Base-by-base conservation (phyloP, 2,888 invertebrate genomes). In the Yponomeuta evonymella region DNA sequence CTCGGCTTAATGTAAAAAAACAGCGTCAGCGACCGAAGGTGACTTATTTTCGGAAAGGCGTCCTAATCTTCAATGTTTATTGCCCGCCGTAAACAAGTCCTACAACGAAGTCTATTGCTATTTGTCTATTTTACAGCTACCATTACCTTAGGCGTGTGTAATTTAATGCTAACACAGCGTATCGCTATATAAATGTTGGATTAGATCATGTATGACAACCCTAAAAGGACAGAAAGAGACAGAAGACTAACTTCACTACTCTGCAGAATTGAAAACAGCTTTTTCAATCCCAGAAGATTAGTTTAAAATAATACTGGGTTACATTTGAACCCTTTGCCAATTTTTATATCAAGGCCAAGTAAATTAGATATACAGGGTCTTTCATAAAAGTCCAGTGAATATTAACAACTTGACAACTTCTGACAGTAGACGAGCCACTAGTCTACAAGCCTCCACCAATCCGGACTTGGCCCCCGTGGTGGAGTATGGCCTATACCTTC, bases 11-110 rank as follows among this genome's bases (percentile, higher is more conserved):
- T 43, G 43, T 43, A 1, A 43, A 43, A 43, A 43, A 43, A 43
- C 43, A 43, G 43, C 43, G 43, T 43, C 43, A 5, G 6, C 23
- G 43, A 43, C 43, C 9, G 43, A 43, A 43, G 43, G 43, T 43
- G 43, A 58, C 51, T 58, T 58, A 58, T 58, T 58, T 58, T 58
- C 51, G 51, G 51, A 58, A 58, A 58, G 51, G 51, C 51, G 51
- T 15, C 15, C 12, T 58, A 58, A 58, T 58, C 51, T 58, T 58
- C 43, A 43, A 43, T 43, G 43, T 43, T 58, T 58, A 58, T 58
- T 58, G 51, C 51, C 15, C 15, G 15, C 15, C 51, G 51, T 58
- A 58, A 58, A 58, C 51, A 58, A 58, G 51, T 58, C 12, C 12
- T 58, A 58, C 51, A 58, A 58, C 5, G 51, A 58, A 58, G 51